Evolutionary conservation across 2,113 vertebrate species (phyloP).

Genomic region (Callopanchax toddi): DNA sequence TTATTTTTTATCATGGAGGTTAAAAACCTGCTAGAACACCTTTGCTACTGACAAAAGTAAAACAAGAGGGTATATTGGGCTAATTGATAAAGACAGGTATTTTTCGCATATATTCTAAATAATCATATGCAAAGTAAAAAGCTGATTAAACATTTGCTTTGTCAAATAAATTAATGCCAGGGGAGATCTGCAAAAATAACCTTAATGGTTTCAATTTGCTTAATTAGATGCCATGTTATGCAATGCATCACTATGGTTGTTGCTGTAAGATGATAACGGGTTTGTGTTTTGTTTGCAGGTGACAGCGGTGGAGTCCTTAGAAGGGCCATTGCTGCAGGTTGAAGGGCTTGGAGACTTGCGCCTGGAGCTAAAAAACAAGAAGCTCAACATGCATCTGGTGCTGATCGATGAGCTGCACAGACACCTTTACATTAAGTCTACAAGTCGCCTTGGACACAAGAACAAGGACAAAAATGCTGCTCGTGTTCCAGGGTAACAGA

Average conservation of each 20-base stretch:
- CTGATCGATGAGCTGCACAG: conserved; percentile 96
- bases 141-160: no score
- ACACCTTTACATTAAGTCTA: conserved; percentile 97
- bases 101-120: no score
- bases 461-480: conserved; percentile 82
- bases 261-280: background rate
- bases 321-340: conserved; percentile 92
- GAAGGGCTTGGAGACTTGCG: conserved; percentile 94
- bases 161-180: no score
- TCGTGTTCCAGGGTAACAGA: conserved; percentile 60
- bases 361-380: conserved; percentile 96
- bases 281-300: conserved; percentile 78
- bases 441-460: conserved; percentile 87
- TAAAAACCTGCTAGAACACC: conserved; percentile 78
- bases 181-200: no score
- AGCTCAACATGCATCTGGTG: conserved; percentile 96
- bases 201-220: no score
- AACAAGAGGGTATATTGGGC: no score
- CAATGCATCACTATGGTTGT: background rate
- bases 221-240: background rate
- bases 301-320: conserved; percentile 91
- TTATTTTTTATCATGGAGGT: conserved; percentile 78
- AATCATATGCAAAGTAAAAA: no score
- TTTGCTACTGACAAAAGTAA: no score
- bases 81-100: no score